Conservation (phyloP, 2,888 invertebrate genomes). For the Dolichomitus sp. region DNA sequence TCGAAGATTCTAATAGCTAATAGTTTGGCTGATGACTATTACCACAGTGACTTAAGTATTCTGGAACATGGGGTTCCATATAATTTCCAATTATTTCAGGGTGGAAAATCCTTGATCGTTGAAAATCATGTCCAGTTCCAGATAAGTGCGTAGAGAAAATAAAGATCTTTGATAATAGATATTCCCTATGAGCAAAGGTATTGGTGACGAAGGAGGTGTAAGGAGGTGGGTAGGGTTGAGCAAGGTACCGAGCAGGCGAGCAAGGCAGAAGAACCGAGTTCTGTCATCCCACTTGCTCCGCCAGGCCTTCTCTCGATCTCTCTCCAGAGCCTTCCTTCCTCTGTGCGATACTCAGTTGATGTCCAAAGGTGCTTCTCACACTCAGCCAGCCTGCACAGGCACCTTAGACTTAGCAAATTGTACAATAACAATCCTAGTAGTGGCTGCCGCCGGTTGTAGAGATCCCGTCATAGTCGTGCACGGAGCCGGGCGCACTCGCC, state of each 20-base stretch:
- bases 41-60: neutral
- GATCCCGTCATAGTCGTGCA: constrained; percentile 67
- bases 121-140: neutral
- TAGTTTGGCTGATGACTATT: neutral
- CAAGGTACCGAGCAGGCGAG: constrained; percentile 56
- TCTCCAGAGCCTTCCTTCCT: constrained; percentile 48
- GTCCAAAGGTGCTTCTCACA: constrained; percentile 85
- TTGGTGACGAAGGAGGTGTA: constrained; percentile 30
- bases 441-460: constrained; percentile 70
- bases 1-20: constrained; percentile 12
- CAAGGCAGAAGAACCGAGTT: constrained; percentile 72
- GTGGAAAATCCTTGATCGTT: neutral
- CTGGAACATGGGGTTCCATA: neutral
- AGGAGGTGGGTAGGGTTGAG: constrained; percentile 66
- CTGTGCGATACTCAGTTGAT: constrained; percentile 83
- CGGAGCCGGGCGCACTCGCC: constrained; percentile 74
- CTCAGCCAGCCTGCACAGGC: constrained; percentile 72
- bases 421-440: constrained; percentile 86
- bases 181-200: constrained; percentile 73
- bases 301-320: constrained; percentile 7
- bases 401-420: constrained; percentile 85
- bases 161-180: constrained; percentile 81
- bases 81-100: neutral
- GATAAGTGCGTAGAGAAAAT: neutral
- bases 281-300: constrained; percentile 40